Evolutionary conservation across 1,140 invertebrate genomes (phyloP), one percentile per base, ranked within the genome.

Genomic region (Palaemon carinicauda): DNA sequence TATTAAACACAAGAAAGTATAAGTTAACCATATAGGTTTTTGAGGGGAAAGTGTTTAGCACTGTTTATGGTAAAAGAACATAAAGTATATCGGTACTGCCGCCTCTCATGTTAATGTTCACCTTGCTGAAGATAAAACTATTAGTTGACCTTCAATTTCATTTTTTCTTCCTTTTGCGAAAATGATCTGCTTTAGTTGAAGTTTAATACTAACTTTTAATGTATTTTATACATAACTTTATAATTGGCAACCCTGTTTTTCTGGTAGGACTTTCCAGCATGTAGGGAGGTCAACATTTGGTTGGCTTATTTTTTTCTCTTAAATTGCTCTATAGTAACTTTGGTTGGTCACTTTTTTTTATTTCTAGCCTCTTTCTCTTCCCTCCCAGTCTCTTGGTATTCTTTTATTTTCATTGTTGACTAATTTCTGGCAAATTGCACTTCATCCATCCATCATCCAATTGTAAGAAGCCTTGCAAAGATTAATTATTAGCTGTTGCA

Each of bases 391-490:
- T 60, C 56, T 80, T 56, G 78, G 27, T 54, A 56, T 80, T 56
- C 56, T 80, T 33, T 80, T 80, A 21, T 54, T 80, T 80, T 80
- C 56, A 54, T 56, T 80, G 78, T 80, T 80, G 78, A 80, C 78
- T 80, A 80, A 80, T 80, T 80, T 80, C 29, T 80, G 78, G 52
- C 78, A 80, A 80, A 80, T 29, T 80, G 78, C 78, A 80, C 78
- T 80, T 80, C 78, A 80, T 80, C 53, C 27, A 80, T 54, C 56
- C 78, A 80, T 80, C 78, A 80, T 80, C 15, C 33, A 33, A 52
- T 54, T 80, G 21, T n/a, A 54, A 60, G 21, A 31, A 52, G 17
- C 54, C 33, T n/a, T 80, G 77, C 54, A 79, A 31, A 27, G n/a
- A n/a, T 27, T 80, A n/a, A 24, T 24, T 51, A 33, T 54, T n/a